Conservation (phyloP, 2,888 invertebrate genomes). For the Campopleginae sp. region DNA sequence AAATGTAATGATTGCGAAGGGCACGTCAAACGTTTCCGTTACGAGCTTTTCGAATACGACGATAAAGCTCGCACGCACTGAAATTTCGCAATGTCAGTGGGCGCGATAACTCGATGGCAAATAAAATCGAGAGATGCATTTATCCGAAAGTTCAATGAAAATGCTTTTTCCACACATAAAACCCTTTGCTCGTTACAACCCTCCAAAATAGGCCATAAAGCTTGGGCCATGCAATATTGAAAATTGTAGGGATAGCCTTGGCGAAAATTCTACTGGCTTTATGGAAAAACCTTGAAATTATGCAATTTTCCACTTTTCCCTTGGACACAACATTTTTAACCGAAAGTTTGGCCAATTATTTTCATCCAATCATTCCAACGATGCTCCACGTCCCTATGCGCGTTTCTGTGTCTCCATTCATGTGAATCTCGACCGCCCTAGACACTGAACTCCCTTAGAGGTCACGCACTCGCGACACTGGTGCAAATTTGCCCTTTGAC, state of each 20-base stretch:
- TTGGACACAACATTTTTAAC: constrained; percentile 50
- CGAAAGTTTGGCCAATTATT: constrained; percentile 78
- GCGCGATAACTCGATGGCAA: not conserved
- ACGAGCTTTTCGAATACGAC: not conserved
- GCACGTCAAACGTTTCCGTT: not conserved
- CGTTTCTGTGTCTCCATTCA: no score
- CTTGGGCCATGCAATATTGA: not conserved
- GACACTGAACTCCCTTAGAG: no score
- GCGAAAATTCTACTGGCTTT: not conserved
- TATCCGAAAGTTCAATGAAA: not conserved
- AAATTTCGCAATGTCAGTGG: constrained; percentile 1
- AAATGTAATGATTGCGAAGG: constrained; percentile 1
- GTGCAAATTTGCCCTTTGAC: no score
- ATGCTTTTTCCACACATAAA: not conserved
- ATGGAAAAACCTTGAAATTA: not conserved
- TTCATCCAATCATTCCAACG: constrained; percentile 32
- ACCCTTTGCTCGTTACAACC: not conserved
- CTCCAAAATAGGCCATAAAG: constrained; percentile 5
- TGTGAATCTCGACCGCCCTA: not conserved
- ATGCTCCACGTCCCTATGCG: not conserved
- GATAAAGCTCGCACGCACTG: not conserved
- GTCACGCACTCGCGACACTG: no score
- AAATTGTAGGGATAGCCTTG: not conserved
- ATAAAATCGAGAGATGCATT: not conserved
- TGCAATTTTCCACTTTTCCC: not conserved